phyloP scores from a whole-genome alignment of 2,888 invertebrate genomes.

The Marasmarcha lunaedactyla region DNA sequence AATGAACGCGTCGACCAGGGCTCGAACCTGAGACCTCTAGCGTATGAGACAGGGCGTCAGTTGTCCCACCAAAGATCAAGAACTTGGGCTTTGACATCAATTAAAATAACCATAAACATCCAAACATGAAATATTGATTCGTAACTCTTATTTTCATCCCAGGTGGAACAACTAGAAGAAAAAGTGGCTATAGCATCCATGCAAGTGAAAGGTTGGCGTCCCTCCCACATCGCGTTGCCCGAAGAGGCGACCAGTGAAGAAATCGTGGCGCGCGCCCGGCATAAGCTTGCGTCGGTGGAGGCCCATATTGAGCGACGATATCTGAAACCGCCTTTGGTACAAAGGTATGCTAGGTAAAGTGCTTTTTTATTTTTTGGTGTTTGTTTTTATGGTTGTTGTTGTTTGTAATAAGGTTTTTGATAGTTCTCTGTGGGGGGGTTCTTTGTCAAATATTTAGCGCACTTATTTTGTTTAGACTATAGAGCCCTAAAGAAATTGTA shows the following conservation, averaged over 20 bases:
- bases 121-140: too few relatives aligned
- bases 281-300: conserved; percentile 85
- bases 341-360: conserved; percentile 60
- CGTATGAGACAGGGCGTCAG: too few relatives aligned
- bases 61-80: too few relatives aligned
- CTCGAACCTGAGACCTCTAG: too few relatives aligned
- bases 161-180: conserved; percentile 89
- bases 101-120: too few relatives aligned
- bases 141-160: too few relatives aligned
- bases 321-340: conserved; percentile 90
- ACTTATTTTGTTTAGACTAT: too few relatives aligned
- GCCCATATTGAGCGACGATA: conserved; percentile 93
- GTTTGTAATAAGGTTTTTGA: conserved; percentile 2
- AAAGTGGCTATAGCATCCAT: conserved; percentile 89
- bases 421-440: conserved; percentile 9
- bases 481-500: too few relatives aligned
- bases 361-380: conserved; percentile 14
- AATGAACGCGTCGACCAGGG: too few relatives aligned
- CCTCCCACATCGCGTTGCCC: conserved; percentile 49
- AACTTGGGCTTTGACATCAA: too few relatives aligned
- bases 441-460: too few relatives aligned
- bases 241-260: conserved; percentile 71
- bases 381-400: conserved; percentile 3
- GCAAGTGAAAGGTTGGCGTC: conserved; percentile 91
- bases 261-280: conserved; percentile 72